Base-by-base conservation (phyloP, 2,113 vertebrate genomes). In the Mobula hypostoma region DNA sequence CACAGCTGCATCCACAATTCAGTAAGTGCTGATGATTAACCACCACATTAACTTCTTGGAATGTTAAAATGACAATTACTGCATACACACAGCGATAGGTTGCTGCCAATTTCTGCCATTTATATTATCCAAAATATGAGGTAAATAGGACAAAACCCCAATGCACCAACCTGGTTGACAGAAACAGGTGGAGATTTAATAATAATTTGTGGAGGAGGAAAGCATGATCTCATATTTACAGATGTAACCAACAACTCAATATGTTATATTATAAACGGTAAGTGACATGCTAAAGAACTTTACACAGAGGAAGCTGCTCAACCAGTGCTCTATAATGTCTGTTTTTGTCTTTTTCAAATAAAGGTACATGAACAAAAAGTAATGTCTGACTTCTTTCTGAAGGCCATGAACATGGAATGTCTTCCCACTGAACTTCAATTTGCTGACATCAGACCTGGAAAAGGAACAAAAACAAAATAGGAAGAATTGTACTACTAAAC, bases 381-480 rank as follows among this genome's bases (percentile, higher is more conserved):
- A 92, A 29, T 94, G 32, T 78, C 97, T 96, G 95, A 99, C 99
- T 98, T 99, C 98, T 94, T 98, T 99, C 95, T 99, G 99, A 95
- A 98, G 95, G 95, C 98, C 98, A 95, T 99, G 98, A 94, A 98
- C 98, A 95, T 98, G 98, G 97, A 99, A 99, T 5, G 98, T 99
- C 97, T 99, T 99, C 94, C 99, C 99, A 96, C 99, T 99, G 95
- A 98, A 99, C 96, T 99, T 99, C 96, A 99, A 96, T 95, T 99
- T 99, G 97, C 97, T 99, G 95, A 99, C 98, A 96, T 99, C 98
- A 80, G 96, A 95, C 99, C 99, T 99, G 96, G 85, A 96, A 96
- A 94, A 63, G 94, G 96, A 61, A 96, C 96, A 96, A 95, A 32
- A 88, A 11, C 48, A n/a, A 4, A 40, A 0, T 95, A 79, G 94